Evolutionary conservation across 2,888 invertebrate species (phyloP).

Genomic region (Nomada ferruginata): DNA sequence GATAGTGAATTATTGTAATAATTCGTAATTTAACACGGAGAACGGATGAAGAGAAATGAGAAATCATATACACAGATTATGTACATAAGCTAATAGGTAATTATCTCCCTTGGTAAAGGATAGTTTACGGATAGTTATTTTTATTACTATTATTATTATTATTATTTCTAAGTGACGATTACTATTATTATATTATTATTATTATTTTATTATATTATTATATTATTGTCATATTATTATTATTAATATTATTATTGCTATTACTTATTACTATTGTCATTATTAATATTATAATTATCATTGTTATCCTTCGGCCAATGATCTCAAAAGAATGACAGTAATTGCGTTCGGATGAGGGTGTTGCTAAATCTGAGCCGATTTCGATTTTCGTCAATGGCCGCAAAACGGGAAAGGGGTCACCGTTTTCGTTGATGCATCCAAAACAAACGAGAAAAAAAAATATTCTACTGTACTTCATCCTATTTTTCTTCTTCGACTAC

Average conservation of each 20-base stretch:
- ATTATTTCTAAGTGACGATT: slow-evolving; percentile 68
- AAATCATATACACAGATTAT: slow-evolving; percentile 77
- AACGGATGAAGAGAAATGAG: slow-evolving; percentile 60
- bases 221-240: slow-evolving; percentile 68
- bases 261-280: slow-evolving; percentile 70
- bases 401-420: slow-evolving; percentile 23
- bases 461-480: slow-evolving; percentile 33
- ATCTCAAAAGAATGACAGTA: slow-evolving; percentile 77
- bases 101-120: slow-evolving; percentile 79
- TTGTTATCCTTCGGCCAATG: slow-evolving; percentile 81
- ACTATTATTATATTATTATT: slow-evolving; percentile 57
- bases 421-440: slow-evolving; percentile 29
- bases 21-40: slow-evolving; percentile 74
- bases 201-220: slow-evolving; percentile 45
- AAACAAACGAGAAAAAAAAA: neutral
- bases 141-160: slow-evolving; percentile 78
- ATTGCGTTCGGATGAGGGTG: slow-evolving; percentile 65
- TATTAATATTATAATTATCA: slow-evolving; percentile 75
- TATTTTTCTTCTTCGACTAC: slow-evolving; percentile 18
- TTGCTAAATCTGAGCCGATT: slow-evolving; percentile 56
- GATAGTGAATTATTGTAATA: slow-evolving; percentile 78
- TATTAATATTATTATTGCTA: slow-evolving; percentile 52
- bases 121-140: slow-evolving; percentile 81
- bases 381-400: slow-evolving; percentile 58
- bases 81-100: slow-evolving; percentile 79